These are phyloP conservation scores for Tinea trinotella DNA, from an alignment of 2,888 invertebrate genomes.

Conservation along the genomic window DNA sequence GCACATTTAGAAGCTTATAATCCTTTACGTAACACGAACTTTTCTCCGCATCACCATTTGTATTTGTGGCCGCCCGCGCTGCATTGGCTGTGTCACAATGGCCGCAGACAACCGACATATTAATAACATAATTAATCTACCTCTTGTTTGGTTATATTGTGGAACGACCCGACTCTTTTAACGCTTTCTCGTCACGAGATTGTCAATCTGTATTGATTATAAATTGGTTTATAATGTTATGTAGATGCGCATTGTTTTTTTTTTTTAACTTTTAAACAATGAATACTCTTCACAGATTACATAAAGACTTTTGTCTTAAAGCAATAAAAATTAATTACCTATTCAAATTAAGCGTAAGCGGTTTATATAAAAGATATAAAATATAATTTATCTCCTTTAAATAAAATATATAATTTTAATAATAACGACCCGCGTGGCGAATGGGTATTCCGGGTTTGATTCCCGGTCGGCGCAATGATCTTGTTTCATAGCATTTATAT, in stretches of 20 bases:
- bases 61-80: background rate
- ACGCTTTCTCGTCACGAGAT: constrained; percentile 6
- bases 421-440: too few species aligned
- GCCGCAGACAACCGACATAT: background rate
- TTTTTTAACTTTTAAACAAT: constrained; percentile 3
- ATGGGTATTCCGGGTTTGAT: too few species aligned
- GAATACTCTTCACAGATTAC: background rate
- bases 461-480: too few species aligned
- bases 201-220: background rate
- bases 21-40: constrained; percentile 38
- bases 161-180: constrained; percentile 43
- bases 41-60: constrained; percentile 36
- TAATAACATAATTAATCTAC: constrained; percentile 35
- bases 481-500: too few species aligned
- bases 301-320: background rate
- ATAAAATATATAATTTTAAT: too few species aligned
- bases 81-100: background rate
- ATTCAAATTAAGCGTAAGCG: background rate
- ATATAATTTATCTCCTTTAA: too few species aligned
- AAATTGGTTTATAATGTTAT: constrained; percentile 1
- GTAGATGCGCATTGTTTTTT: background rate
- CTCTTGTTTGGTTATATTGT: constrained; percentile 31
- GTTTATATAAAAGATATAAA: background rate
- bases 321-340: background rate
- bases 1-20: constrained; percentile 10